phyloP scores from a whole-genome alignment of 2,797 vertebrate genomes.

The Lacerta agilis region DNA sequence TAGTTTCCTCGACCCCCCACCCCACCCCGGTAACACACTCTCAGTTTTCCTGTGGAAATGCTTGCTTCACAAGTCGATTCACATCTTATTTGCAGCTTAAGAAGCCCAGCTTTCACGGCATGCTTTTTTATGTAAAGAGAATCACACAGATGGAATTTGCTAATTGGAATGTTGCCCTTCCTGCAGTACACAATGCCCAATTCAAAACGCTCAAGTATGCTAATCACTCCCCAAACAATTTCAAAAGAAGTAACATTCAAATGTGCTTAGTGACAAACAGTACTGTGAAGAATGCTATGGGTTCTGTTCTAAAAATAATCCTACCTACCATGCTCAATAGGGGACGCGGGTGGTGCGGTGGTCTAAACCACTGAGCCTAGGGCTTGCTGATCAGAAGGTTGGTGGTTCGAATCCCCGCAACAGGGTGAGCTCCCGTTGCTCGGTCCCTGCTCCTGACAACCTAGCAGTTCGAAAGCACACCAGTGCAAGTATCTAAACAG shows the following conservation, averaged over 20 bases:
- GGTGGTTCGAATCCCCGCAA: too few relatives aligned
- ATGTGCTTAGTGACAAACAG: background rate
- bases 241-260: conserved; percentile 2
- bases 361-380: too few relatives aligned
- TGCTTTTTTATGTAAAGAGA: conserved; percentile 8
- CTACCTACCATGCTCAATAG: background rate
- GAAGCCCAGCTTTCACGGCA: background rate
- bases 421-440: too few relatives aligned
- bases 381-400: too few relatives aligned
- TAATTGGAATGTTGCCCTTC: conserved; percentile 17
- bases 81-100: background rate
- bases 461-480: too few relatives aligned
- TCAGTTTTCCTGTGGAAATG: background rate
- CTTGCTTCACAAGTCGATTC: background rate
- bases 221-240: conserved; percentile 19
- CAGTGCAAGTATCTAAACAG: too few relatives aligned
- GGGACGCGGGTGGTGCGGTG: too few relatives aligned
- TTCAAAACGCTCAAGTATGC: conserved; percentile 25
- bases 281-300: background rate
- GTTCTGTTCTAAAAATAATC: background rate
- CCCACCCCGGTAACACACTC: background rate
- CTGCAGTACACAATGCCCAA: conserved; percentile 20
- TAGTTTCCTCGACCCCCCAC: too few relatives aligned
- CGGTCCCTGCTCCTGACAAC: too few relatives aligned
- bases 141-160: conserved; percentile 30